Percentiles rank a stretch among this genome's conserved stretches.
Conservation (phyloP, 2,888 invertebrate species). For the Conomelus anceps region DNA sequence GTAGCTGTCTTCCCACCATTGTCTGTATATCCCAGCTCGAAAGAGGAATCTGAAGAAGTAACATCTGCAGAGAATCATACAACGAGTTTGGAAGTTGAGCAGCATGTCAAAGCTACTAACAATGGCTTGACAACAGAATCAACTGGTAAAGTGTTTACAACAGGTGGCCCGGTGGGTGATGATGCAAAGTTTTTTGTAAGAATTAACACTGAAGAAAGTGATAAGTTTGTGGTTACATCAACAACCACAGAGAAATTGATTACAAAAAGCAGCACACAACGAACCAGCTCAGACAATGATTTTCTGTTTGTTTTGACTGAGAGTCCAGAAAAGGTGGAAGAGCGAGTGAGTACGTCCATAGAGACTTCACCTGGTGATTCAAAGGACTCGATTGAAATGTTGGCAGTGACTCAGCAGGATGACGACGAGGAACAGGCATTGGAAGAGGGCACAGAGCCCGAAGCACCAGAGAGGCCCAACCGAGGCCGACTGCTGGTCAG, state of each 20-base stretch:
- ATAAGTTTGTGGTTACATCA: constrained; percentile 1
- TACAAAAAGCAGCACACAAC: background rate
- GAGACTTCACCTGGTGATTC: background rate
- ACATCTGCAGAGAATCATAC: constrained; percentile 3
- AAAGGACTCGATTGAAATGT: background rate
- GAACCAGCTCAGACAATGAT: background rate
- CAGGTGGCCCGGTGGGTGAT: background rate
- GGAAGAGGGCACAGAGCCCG: constrained; percentile 23
- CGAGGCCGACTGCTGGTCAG: constrained; percentile 45
- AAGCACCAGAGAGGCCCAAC: constrained; percentile 42
- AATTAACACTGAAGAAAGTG: constrained; percentile 9
- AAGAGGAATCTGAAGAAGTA: constrained; percentile 20
- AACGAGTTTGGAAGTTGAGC: background rate
- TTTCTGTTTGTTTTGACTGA: constrained; percentile 22
- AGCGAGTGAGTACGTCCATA: background rate
- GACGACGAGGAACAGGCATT: constrained; percentile 12
- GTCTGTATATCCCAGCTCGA: constrained; percentile 20
- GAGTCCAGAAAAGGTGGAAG: constrained; percentile 11
- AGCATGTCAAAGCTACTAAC: background rate
- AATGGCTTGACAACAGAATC: background rate
- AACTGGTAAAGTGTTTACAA: background rate
- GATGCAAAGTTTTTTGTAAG: constrained; percentile 24
- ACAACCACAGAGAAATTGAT: background rate
- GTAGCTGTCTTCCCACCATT: constrained; percentile 20
- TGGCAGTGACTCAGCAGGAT: background rate